Percentiles rank a stretch among this genome's conserved stretches.
These are phyloP conservation scores for Meliscaeva auricollis DNA, from an alignment of 2,888 invertebrate species.

Conservation along the genomic window DNA sequence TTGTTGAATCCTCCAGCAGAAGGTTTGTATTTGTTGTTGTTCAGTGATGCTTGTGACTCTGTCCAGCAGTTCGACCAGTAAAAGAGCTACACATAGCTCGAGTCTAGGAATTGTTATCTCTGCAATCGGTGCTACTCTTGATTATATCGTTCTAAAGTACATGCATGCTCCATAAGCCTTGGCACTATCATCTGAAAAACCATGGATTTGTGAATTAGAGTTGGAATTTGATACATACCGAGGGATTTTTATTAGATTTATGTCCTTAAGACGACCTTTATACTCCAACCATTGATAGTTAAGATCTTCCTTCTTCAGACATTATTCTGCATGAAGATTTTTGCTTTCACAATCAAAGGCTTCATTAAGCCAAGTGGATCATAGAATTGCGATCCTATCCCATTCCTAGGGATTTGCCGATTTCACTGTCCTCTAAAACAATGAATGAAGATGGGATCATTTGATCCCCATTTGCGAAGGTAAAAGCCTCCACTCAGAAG, in stretches of 20 bases:
- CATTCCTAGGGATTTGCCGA: too few relatives aligned
- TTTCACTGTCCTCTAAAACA: too few relatives aligned
- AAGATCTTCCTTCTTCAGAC: too few relatives aligned
- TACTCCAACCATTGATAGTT: not conserved
- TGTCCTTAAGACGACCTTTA: not conserved
- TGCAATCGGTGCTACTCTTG: conserved; percentile 11
- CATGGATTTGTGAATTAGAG: conserved; percentile 26
- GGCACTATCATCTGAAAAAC: conserved; percentile 40
- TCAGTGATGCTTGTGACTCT: too few relatives aligned
- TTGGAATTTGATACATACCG: conserved; percentile 25
- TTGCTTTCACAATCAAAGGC: too few relatives aligned
- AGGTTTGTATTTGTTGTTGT: conserved; percentile 16
- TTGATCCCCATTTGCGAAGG: too few relatives aligned
- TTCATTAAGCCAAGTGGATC: too few relatives aligned
- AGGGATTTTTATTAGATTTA: conserved; percentile 8
- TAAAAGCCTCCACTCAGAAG: too few relatives aligned
- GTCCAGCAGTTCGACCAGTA: too few relatives aligned
- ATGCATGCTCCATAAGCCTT: conserved; percentile 27
- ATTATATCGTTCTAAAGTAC: conserved; percentile 1
- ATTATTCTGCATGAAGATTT: not conserved
- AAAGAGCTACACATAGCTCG: conserved; percentile 28
- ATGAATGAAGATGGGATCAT: too few relatives aligned
- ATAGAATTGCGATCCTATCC: too few relatives aligned
- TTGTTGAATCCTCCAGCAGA: conserved; percentile 38
- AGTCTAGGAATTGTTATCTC: conserved; percentile 28